Conservation (phyloP, 2,797 vertebrate genomes). For the Acomys russatus region DNA sequence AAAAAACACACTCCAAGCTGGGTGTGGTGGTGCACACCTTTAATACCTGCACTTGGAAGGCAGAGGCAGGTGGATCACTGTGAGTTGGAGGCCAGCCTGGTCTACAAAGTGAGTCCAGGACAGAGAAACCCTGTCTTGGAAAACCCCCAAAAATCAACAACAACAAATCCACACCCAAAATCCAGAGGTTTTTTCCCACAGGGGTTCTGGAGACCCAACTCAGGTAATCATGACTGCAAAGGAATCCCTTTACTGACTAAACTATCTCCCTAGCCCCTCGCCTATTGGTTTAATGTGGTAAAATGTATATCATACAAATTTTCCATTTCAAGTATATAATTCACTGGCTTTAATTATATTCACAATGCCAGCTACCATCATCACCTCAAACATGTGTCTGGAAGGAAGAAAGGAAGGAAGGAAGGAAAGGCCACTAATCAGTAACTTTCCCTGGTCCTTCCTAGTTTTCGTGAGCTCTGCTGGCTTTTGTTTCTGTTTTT, state of each 20-base stretch:
- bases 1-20: not conserved
- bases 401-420: not conserved
- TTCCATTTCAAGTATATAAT: not conserved
- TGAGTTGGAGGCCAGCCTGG: too few relatives aligned
- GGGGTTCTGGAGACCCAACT: not conserved
- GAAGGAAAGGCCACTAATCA: not conserved
- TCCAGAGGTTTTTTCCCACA: not conserved
- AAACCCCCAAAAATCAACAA: too few relatives aligned
- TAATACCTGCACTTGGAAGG: too few relatives aligned
- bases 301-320: not conserved
- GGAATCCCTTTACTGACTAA: not conserved
- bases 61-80: too few relatives aligned
- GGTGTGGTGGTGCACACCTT: too few relatives aligned
- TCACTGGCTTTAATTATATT: not conserved
- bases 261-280: not conserved
- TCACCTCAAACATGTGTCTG: not conserved
- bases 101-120: too few relatives aligned
- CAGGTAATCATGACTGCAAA: not conserved
- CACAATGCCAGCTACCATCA: not conserved
- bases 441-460: not conserved
- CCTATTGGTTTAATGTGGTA: not conserved
- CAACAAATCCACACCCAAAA: too few relatives aligned
- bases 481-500: not conserved
- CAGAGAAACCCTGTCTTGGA: too few relatives aligned
- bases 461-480: not conserved